Base-by-base conservation (phyloP, 2,797 vertebrate species). In the Anisognathus igniventris region DNA sequence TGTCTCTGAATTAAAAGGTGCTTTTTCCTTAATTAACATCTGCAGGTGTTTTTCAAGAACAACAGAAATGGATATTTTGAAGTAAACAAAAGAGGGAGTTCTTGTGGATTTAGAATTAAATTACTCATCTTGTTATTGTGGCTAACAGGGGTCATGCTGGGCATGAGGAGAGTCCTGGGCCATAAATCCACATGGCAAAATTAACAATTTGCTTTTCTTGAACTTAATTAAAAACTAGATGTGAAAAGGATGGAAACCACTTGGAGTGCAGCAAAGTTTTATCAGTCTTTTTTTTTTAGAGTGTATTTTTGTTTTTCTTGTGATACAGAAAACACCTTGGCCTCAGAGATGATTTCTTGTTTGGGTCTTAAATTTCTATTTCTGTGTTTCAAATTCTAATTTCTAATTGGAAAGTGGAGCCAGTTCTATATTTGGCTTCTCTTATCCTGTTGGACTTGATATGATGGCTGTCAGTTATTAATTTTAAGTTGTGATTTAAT, bases 121-220 rank as follows among this genome's bases (percentile, higher is more conserved):
- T 98, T 95, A 96, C 96, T 97, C 95, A 96, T 96, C 93, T 93
- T 92, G 90, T 97, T 97, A 88, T 86, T 93, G 95, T 92, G 94
- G 93, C 84, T 95, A 86, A 79, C 91, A 30, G 24, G 80, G 80
- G 68, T 95, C 67, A 2, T 65, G 96, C 97, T 96, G 97, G 56
- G 86, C 90, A 15, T 33, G 74, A 90, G 92, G 90, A 91, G 82
- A 92, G 60, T 72, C 47, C 87, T 35, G 3, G 86, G 70, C 75
- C 94, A 64, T 31, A 95, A 95, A 90, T 77, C 93, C 92, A 91
- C 21, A 12, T 35, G 92, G 82, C 60, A 87, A 97, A 96, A 97
- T 96, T 76, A 96, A 95, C 87, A 83, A 19, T 53, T 81, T 75
- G 91, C 44, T 71, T 60, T 56, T 96, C 90, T 88, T 73, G 40